Percentiles rank a stretch among this genome's conserved stretches.
phyloP scores from a whole-genome alignment of 2,888 invertebrate genomes.

The Galerucella pusilla region DNA sequence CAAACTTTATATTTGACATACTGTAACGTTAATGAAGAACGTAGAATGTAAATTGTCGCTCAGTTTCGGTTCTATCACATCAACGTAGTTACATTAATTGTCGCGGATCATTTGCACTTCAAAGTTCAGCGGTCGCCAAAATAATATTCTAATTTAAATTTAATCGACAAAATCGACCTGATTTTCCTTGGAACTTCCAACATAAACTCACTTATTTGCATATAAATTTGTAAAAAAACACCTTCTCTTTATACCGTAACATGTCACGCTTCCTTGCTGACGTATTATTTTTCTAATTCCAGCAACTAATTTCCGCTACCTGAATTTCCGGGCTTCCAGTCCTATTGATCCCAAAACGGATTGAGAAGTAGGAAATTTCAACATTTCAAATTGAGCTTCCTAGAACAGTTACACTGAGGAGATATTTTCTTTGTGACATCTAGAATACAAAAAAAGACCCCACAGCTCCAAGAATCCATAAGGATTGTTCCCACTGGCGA shows the following conservation, averaged over 20 bases:
- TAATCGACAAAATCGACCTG: conserved; percentile 3
- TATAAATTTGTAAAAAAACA: background rate
- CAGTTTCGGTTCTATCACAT: background rate
- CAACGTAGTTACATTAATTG: conserved; percentile 1
- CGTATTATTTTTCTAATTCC: background rate
- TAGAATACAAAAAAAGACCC: too few relatives aligned
- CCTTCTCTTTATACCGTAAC: background rate
- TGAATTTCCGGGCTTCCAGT: background rate
- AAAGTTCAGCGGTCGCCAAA: conserved; percentile 9
- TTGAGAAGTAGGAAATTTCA: too few relatives aligned
- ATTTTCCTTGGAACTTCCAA: background rate
- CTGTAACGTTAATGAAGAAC: background rate
- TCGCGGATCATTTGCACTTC: conserved; percentile 19
- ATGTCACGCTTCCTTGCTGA: background rate
- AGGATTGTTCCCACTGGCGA: too few relatives aligned
- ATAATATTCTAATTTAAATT: conserved; percentile 11
- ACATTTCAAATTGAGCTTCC: too few relatives aligned
- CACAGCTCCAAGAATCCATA: too few relatives aligned
- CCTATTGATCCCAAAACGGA: too few relatives aligned
- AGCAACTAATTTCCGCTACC: background rate
- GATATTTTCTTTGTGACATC: too few relatives aligned
- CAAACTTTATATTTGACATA: background rate
- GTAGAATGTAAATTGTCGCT: background rate
- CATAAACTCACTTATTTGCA: conserved; percentile 5
- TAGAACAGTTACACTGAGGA: too few relatives aligned